Evolutionary conservation across 2,888 invertebrate species (phyloP), one percentile per base, ranked within the genome.

Genomic region (Oxycera nigricornis): DNA sequence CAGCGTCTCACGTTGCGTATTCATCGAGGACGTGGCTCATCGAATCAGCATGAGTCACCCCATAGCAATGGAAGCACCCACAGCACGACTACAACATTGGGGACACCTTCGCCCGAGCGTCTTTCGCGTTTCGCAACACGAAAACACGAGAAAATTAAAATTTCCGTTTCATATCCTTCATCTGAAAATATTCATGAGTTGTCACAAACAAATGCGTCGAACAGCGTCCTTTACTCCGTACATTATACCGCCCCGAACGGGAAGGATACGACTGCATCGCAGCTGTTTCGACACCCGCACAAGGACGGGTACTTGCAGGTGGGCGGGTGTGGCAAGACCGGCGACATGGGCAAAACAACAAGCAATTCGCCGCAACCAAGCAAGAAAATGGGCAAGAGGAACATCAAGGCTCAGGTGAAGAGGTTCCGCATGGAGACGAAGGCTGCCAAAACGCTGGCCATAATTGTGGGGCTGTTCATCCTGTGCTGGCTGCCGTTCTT

Each of bases 401-500:
- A 96, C 83, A 94, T 96, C 76, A 96, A 95, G 83, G 94, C 94
- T 2, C 92, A 94, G 89, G 95, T 95, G 77, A 95, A 95, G 83
- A 90, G 95, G 62, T 96, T 96, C 84, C 90, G 94, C 2, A 95
- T 96, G 92, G 97, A 98, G 84, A 97, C 97, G 0, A 97, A 97
- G 86, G 97, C 97, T 0, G 97, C 97, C 1, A 97, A 97, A 85
- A 97, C 97, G 0, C 87, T 98, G 72, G 97, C 96, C 76, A 97
- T 98, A 78, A 98, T 98, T 77, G 97, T 98, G 2, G 98, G 98
- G 0, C 94, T 96, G 59, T 98, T 98, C 86, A 96, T 97, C 73
- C 90, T 94, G 81, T 98, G 98, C 85, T 98, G 98, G 98, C 88
- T 96, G 74, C 97, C 97, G 0, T 98, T 98, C 88, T 97, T 98